Evolutionary conservation across 2,888 invertebrate species (phyloP), one percentile per base, ranked within the genome.

Genomic region (Polylopha cassiicola): DNA sequence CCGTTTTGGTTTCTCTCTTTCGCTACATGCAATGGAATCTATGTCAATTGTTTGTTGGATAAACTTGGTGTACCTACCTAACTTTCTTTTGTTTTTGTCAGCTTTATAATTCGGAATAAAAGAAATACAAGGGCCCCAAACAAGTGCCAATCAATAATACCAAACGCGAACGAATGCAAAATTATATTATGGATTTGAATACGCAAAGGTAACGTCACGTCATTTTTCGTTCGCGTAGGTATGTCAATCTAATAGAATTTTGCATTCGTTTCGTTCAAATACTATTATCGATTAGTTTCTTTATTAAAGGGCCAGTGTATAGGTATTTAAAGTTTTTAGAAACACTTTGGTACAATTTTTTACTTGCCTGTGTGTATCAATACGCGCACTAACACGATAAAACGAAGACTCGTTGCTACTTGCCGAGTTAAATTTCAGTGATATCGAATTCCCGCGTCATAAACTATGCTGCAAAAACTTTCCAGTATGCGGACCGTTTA

Each of bases 391-490:
- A 50, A 61, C 55, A 56, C 51, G 53, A 55, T 59, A 58, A 61
- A 59, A 60, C 58, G 58, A 56, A 57, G 55, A 57, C 50, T 62
- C 51, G 41, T 44, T 47, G 46, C 51, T 67, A 64, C 65, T 65
- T 58, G 52, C 49, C 36, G 60, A 59, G 61, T 70, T 56, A 58
- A 59, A 65, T 72, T 65, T 70, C 67, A 73, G 62, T 57, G 50
- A 50, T 70, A 74, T 74, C 62, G 60, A 65, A 65, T 73, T 65
- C 67, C 62, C 51, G 63, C 65, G 63, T 65, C 56, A 67, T 67
- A 61, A 69, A 69, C 61, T 72, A 68, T 70, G 65, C 57, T 38
- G 47, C 45, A 46, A 51, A 33, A 42, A 44, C 44, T 47, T 49
- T 39, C 48, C 47, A 48, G 45, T 51, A 44, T 45, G 47, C 11